Conservation (phyloP, 2,888 invertebrate genomes). For the Cyrtodaria siliqua region DNA sequence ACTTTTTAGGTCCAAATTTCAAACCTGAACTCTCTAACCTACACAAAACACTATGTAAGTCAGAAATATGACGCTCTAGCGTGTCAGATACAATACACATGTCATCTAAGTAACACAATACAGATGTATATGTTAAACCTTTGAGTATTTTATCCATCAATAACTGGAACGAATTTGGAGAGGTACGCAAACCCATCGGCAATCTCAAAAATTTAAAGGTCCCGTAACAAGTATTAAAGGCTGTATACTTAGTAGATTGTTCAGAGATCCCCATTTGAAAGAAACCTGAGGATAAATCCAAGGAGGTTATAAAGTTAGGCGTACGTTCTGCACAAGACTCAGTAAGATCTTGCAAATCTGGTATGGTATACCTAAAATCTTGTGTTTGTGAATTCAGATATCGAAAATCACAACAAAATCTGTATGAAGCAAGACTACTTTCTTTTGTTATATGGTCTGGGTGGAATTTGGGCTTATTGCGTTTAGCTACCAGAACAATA, state of each 20-base stretch:
- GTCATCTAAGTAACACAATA: conserved; percentile 59
- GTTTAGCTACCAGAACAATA: conserved; percentile 37
- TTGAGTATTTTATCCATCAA: conserved; percentile 54
- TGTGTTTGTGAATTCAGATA: conserved; percentile 32
- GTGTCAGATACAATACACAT: conserved; percentile 32
- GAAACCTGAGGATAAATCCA: conserved; percentile 11
- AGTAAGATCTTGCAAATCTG: conserved; percentile 28
- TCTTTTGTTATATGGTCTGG: conserved; percentile 30
- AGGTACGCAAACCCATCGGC: conserved; percentile 49
- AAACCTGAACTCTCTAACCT: too few species aligned
- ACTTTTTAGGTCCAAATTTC: too few species aligned
- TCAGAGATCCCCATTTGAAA: conserved; percentile 21
- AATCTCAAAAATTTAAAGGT: conserved; percentile 54
- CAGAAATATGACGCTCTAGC: conserved; percentile 3
- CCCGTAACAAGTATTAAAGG: conserved; percentile 54
- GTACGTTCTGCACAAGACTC: conserved; percentile 33
- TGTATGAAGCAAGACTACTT: conserved; percentile 35
- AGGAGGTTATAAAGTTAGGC: conserved; percentile 47
- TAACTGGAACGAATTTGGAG: conserved; percentile 57
- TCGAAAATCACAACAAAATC: conserved; percentile 15
- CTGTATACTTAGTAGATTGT: conserved; percentile 18
- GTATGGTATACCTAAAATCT: conserved; percentile 40
- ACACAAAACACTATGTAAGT: too few species aligned
- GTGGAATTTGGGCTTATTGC: conserved; percentile 35
- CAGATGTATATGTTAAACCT: conserved; percentile 46